Evolutionary conservation across 1,140 invertebrate species (phyloP), one percentile per base, ranked within the genome.

Genomic region (Leptopilina boulardi): DNA sequence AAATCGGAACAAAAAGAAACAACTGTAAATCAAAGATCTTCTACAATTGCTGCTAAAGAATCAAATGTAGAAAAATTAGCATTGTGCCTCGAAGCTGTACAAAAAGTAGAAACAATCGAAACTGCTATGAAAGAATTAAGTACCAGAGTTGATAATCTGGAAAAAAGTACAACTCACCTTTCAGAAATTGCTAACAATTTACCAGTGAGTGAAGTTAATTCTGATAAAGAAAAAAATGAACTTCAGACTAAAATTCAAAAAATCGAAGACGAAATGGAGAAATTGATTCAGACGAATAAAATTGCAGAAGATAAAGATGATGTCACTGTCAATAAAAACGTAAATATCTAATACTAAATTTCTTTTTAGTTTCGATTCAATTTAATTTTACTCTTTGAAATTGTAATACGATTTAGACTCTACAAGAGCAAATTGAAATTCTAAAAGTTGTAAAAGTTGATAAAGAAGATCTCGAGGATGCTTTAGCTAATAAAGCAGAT

Each of bases 401-500:
- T 15, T 2, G 54, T 0, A 77, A 18, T 23, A n/a, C 51, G 5
- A 81, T 82, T 23, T 66, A 93, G 92, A 87, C 87, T 15, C 76
- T 93, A 4, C 75, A 91, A 41, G 92, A 93, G 79, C 91, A 93
- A 87, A 90, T 93, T 44, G 92, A 93, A 77, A 51, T 92, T 21
- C 66, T 93, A 44, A 93, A 92, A 81, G 91, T 85, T 1, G 71
- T 86, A 0, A 94, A 95, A 89, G 92, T 94, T 19, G 93, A 95
- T 80, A 92, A 93, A 75, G 92, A 93, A 80, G 94, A 94, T 81
- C 89, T 95, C 78, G 92, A 94, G 70, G 93, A 95, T 71, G 92
- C 94, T 1, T 88, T 95, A 77, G 94, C 94, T 0, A 93, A 94
- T 21, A 96, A 96, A 88, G 94, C 94, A 0, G 94, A 95, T 84